phyloP scores from a whole-genome alignment of 2,888 invertebrate species.

The Coleophora flavipennella region DNA sequence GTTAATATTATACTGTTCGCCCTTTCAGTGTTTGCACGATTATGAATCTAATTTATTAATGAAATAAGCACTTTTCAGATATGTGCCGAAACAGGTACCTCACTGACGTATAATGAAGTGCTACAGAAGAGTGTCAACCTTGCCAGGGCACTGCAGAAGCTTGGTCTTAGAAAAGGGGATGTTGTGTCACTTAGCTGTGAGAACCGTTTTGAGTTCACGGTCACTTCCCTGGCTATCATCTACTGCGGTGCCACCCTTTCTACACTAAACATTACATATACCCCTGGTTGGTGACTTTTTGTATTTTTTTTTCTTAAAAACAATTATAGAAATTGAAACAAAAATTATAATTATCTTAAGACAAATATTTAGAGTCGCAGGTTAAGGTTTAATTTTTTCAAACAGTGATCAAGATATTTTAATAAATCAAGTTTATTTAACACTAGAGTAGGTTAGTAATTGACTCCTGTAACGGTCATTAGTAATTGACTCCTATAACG shows the following conservation, averaged over 20 bases:
- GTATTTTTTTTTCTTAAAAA: constrained; percentile 1
- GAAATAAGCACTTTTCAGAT: constrained; percentile 50
- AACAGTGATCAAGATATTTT: no score
- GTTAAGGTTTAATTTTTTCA: no score
- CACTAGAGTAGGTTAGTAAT: no score
- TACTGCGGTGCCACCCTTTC: constrained; percentile 74
- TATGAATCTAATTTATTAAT: not conserved
- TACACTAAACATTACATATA: constrained; percentile 76
- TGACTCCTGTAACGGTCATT: no score
- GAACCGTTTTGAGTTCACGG: constrained; percentile 74
- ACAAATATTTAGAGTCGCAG: no score
- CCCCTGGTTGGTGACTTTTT: constrained; percentile 51
- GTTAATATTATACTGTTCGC: not conserved
- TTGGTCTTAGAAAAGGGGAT: constrained; percentile 71
- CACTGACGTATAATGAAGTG: constrained; percentile 66
- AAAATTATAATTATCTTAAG: not conserved
- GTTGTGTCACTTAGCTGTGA: constrained; percentile 75
- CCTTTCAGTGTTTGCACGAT: not conserved
- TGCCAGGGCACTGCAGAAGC: constrained; percentile 62
- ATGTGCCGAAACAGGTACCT: constrained; percentile 71
- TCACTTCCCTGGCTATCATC: constrained; percentile 68
- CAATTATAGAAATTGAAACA: not conserved
- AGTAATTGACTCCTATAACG: no score
- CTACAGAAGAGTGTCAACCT: constrained; percentile 72
- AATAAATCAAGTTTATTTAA: no score